Conservation (phyloP, 2,888 invertebrate genomes). For the Hypomecis atomaria region DNA sequence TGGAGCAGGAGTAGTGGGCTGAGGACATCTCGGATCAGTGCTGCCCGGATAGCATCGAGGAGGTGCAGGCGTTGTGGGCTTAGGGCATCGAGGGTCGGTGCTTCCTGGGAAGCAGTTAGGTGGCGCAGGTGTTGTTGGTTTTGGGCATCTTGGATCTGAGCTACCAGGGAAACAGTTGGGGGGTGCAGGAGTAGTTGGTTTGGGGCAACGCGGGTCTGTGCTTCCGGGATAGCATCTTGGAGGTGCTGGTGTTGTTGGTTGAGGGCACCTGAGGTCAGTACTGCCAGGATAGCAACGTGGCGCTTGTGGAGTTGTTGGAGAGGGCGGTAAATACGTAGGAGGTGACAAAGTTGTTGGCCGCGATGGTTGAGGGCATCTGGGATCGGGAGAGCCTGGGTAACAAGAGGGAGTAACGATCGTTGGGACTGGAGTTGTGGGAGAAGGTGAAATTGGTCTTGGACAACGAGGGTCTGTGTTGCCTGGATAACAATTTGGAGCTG, state of each 20-base stretch:
- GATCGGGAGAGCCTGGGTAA: slow-evolving; percentile 52
- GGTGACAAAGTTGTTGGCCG: slow-evolving; percentile 44
- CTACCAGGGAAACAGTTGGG: too few species aligned
- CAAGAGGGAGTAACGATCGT: slow-evolving; percentile 42
- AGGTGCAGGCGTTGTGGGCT: too few species aligned
- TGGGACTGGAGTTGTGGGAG: slow-evolving; percentile 49
- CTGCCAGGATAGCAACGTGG: slow-evolving; percentile 56
- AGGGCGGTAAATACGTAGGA: slow-evolving; percentile 57
- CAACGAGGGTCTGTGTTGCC: slow-evolving; percentile 55
- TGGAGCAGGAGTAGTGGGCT: too few species aligned
- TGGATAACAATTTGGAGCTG: slow-evolving; percentile 44
- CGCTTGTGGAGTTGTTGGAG: slow-evolving; percentile 42
- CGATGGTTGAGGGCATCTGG: slow-evolving; percentile 55
- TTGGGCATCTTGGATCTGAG: too few species aligned
- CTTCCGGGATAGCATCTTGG: too few species aligned
- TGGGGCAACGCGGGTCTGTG: too few species aligned
- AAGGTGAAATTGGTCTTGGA: slow-evolving; percentile 48
- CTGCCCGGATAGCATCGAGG: not conserved
- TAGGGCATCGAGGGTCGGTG: too few species aligned
- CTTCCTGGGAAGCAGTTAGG: too few species aligned
- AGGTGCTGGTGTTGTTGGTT: too few species aligned
- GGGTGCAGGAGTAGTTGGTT: too few species aligned
- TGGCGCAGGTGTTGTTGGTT: too few species aligned
- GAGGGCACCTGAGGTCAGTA: slow-evolving; percentile 41
- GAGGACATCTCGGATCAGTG: not conserved